phyloP scores from a whole-genome alignment of 1,140 invertebrate genomes.

The Hypsibius dujardini region DNA sequence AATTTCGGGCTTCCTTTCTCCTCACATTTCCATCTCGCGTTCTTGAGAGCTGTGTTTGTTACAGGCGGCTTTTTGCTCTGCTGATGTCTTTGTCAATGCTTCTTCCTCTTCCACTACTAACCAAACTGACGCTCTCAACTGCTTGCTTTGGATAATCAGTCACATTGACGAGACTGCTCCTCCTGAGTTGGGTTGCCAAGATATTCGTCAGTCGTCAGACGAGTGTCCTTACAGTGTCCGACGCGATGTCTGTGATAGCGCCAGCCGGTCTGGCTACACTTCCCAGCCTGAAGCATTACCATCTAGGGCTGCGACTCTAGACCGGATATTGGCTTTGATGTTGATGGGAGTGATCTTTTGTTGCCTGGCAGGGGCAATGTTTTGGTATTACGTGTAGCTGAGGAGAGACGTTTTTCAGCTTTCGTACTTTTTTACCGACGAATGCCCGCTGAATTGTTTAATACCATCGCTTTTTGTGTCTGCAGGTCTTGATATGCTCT shows the following conservation, averaged over 20 bases:
- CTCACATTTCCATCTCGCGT: neutral
- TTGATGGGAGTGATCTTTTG: neutral
- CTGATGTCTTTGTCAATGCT: neutral
- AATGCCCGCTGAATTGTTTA: too few relatives aligned
- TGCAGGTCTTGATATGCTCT: neutral
- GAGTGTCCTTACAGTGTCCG: neutral
- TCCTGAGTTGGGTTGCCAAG: neutral
- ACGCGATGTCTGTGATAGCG: neutral
- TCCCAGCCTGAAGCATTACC: neutral
- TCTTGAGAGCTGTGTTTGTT: neutral
- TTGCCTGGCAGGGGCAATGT: too few relatives aligned
- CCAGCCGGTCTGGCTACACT: neutral
- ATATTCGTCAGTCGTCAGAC: too few relatives aligned
- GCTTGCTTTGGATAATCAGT: conserved; percentile 6
- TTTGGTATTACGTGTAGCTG: too few relatives aligned
- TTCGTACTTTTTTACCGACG: too few relatives aligned
- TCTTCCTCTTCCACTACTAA: neutral
- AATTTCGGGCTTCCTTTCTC: neutral
- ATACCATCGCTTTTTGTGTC: neutral
- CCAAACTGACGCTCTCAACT: neutral
- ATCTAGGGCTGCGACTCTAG: neutral
- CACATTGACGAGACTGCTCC: neutral
- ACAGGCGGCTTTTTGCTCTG: neutral
- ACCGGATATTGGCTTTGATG: neutral
- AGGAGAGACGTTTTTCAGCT: too few relatives aligned